Percentiles rank a stretch among this genome's conserved stretches.
phyloP scores from a whole-genome alignment of 2,888 invertebrate species.

The Zeuzera pyrina region DNA sequence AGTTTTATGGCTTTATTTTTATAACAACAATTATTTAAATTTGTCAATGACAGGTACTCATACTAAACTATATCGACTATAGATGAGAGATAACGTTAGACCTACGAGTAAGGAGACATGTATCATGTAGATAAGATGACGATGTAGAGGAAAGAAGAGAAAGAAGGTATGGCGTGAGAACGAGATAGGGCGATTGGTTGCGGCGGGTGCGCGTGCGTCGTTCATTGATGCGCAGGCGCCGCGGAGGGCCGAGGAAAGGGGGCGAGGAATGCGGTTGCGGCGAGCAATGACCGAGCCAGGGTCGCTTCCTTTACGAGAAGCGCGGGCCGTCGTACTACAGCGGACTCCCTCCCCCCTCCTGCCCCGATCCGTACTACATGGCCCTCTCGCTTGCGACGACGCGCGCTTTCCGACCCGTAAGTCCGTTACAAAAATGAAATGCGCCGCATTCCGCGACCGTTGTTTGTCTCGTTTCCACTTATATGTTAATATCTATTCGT shows the following conservation, averaged over 20 bases:
- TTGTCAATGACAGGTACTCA: no score
- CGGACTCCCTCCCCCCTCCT: slow-evolving; percentile 33
- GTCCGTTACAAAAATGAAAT: slow-evolving; percentile 72
- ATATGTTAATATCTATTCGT: slow-evolving; percentile 10
- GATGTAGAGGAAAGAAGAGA: slow-evolving; percentile 26
- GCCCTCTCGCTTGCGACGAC: slow-evolving; percentile 45
- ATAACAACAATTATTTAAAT: no score
- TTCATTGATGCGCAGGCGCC: slow-evolving; percentile 70
- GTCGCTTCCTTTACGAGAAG: slow-evolving; percentile 72
- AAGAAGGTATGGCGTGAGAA: slow-evolving; percentile 27
- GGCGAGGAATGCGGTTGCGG: slow-evolving; percentile 67
- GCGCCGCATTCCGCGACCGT: slow-evolving; percentile 64
- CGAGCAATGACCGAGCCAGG: slow-evolving; percentile 73
- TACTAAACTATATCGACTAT: no score
- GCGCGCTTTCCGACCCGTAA: slow-evolving; percentile 65
- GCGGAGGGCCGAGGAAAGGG: slow-evolving; percentile 32
- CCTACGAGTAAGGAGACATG: no score
- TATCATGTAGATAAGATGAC: no score
- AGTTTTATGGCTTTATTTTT: no score
- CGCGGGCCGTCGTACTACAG: slow-evolving; percentile 68
- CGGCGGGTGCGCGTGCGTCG: slow-evolving; percentile 55
- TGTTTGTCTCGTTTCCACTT: slow-evolving; percentile 44
- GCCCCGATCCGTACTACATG: slow-evolving; percentile 50
- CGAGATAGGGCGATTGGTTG: slow-evolving; percentile 44
- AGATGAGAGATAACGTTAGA: no score